phyloP scores from a whole-genome alignment of 2,797 vertebrate genomes.

The Danio albolineatus region DNA sequence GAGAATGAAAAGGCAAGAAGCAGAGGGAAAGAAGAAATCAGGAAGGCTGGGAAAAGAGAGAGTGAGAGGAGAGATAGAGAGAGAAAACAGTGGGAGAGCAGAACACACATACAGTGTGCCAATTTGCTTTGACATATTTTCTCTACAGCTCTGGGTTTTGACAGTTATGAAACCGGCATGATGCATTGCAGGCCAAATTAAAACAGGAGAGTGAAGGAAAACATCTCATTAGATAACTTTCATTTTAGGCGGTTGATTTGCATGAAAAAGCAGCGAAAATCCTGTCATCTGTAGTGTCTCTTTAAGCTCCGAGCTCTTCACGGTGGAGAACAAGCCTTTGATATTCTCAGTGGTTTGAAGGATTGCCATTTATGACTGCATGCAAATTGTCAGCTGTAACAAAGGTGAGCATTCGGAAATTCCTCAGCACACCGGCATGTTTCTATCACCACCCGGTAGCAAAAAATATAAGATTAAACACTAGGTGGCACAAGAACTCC shows the following conservation, averaged over 20 bases:
- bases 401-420: slow-evolving; percentile 33
- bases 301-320: slow-evolving; percentile 42
- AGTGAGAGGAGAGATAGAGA: slow-evolving; percentile 9
- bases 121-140: slow-evolving; percentile 56
- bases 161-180: slow-evolving; percentile 51
- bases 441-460: neutral
- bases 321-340: slow-evolving; percentile 14
- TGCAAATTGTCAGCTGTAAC: slow-evolving; percentile 43
- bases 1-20: neutral
- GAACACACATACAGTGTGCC: slow-evolving; percentile 60
- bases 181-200: slow-evolving; percentile 49
- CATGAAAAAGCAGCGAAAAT: slow-evolving; percentile 42
- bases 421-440: neutral
- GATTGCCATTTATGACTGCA: slow-evolving; percentile 37
- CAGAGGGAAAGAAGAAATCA: neutral
- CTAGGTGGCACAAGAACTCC: slow-evolving; percentile 56
- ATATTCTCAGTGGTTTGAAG: slow-evolving; percentile 37
- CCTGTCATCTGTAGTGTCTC: slow-evolving; percentile 19
- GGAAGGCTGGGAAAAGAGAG: slow-evolving; percentile 3
- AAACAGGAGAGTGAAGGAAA: slow-evolving; percentile 45
- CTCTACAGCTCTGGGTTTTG: slow-evolving; percentile 39
- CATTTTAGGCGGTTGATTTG: slow-evolving; percentile 29
- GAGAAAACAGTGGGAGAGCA: slow-evolving; percentile 40
- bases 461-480: slow-evolving; percentile 8
- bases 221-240: slow-evolving; percentile 55